phyloP scores from a whole-genome alignment of 2,888 invertebrate genomes.

The Cactoblastis cactorum region DNA sequence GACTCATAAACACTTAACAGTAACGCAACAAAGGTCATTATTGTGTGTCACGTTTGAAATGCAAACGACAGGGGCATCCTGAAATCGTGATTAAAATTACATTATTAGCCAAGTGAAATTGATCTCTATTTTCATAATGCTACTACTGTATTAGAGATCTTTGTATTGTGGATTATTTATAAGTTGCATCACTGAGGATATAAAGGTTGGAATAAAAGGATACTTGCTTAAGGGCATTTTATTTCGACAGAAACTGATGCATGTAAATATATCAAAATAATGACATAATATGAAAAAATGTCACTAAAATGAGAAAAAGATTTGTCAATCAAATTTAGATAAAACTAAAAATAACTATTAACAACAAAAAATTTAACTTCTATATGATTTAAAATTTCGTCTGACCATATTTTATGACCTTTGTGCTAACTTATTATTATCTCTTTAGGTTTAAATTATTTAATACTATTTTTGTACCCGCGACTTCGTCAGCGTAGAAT shows the following conservation, averaged over 20 bases:
- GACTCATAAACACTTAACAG: conserved; percentile 15
- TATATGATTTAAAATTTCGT: too few species aligned
- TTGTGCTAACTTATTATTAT: too few species aligned
- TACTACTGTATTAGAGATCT: conserved; percentile 19
- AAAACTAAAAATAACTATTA: too few species aligned
- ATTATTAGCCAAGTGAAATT: conserved; percentile 18
- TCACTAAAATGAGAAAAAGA: too few species aligned
- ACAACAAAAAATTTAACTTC: too few species aligned
- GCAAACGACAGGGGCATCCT: conserved; percentile 45
- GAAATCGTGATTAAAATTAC: conserved; percentile 49
- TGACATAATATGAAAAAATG: too few species aligned
- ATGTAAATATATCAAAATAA: neutral
- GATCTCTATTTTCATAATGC: neutral
- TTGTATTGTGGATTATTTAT: conserved; percentile 23
- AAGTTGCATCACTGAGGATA: conserved; percentile 51
- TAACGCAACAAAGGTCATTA: conserved; percentile 38
- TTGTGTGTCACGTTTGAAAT: conserved; percentile 55
- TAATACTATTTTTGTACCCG: too few species aligned
- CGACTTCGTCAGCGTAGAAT: too few species aligned
- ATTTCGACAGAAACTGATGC: neutral
- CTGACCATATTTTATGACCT: too few species aligned
- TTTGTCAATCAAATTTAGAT: too few species aligned
- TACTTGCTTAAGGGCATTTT: conserved; percentile 8
- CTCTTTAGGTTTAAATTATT: too few species aligned
- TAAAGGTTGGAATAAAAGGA: conserved; percentile 38